Base-by-base conservation (phyloP, 2,113 vertebrate species). In the Ceratotherium simum region DNA sequence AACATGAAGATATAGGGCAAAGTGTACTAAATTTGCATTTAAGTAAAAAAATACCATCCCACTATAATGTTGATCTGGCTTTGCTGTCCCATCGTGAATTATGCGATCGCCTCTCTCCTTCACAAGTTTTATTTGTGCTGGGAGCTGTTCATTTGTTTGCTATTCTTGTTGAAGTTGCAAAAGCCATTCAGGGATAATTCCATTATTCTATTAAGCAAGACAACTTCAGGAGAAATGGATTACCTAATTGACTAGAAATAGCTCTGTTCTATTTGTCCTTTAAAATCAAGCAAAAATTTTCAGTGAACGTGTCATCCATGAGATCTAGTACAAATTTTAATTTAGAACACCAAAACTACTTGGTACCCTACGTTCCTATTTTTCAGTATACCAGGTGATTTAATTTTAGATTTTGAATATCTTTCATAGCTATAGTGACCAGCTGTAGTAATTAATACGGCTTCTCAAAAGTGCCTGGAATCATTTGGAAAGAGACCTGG, bases 51-150 rank as follows among this genome's bases (percentile, higher is more conserved):
- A 39, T 2, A 4, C 29, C 13, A 0, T 13, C 8, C 27, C 27
- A 13, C 56, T 27, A 0, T 1, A 9, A 48, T 0, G 0, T 0
- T 25, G 64, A 29, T 36, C 25, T 33, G 84, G 33, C 17, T 3
- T 3, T 14, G 23, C 0, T 0, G 20, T 48, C 48, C 31, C 42
- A 2, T 1, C 0, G 2, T 4, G 42, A 0, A 0, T 21, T 2
- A 3, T 7, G 13, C 4, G 4, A 5, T 54, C 2, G 1, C 42
- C 25, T 64, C 5, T 31, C 70, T 79, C 13, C 29, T 64, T 36
- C 21, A 16, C 2, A 1, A 42, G 11, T 36, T 31, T 2, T 25
- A 16, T 42, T 62, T 21, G 62, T 54, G 21, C 33, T 13, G 2
- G 39, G 56, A 93, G n/a, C 5, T n/a, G 9, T 16, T 58, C 16